A percentile compares a stretch with the other conserved stretches of the same genome.
Conservation (phyloP, 2,113 vertebrate species). For the Eublepharis macularius region DNA sequence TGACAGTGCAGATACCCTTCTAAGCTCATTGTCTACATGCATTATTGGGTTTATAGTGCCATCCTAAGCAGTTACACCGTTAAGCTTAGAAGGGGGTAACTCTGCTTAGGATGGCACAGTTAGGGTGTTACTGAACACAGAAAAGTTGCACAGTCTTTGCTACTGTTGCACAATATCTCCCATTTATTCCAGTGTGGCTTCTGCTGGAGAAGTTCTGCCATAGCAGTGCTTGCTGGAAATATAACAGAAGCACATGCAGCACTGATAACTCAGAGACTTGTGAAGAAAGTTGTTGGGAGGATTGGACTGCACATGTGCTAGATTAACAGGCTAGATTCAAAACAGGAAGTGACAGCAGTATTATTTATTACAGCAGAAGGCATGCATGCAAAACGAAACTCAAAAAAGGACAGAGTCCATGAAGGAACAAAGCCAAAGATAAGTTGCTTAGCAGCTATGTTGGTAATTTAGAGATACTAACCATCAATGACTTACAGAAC, state of each 20-base stretch:
- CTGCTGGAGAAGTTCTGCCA: background rate
- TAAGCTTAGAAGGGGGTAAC: too few species aligned
- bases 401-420: background rate
- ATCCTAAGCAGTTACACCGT: too few species aligned
- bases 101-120: too few species aligned
- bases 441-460: slow-evolving; percentile 1
- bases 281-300: background rate
- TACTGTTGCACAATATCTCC: background rate
- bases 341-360: slow-evolving; percentile 17
- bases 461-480: slow-evolving; percentile 5
- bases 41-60: too few species aligned
- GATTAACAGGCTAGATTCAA: slow-evolving; percentile 2
- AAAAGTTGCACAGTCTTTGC: background rate
- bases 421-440: background rate
- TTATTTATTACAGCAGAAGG: background rate
- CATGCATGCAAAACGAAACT: slow-evolving; percentile 21
- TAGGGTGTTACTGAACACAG: too few species aligned
- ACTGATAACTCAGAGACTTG: background rate
- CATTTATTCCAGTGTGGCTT: background rate
- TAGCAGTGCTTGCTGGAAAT: background rate
- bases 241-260: background rate
- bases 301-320: background rate
- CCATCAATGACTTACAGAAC: background rate
- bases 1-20: too few species aligned
- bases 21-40: too few species aligned